These are phyloP conservation scores for Parapsyche elsis DNA, from an alignment of 1,140 invertebrate species.

Conservation along the genomic window DNA sequence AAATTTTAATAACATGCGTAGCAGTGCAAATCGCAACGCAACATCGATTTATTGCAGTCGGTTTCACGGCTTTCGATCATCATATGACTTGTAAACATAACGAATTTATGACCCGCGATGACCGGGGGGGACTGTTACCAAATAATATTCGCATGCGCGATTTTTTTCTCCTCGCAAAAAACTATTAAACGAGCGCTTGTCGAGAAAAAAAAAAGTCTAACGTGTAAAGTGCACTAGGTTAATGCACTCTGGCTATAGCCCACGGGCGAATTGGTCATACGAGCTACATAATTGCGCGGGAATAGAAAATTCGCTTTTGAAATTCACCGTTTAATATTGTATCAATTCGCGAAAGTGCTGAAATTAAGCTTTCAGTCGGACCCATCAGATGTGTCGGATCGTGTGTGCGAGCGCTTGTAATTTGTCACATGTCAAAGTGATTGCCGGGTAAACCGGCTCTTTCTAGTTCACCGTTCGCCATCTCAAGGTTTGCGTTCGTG, in stretches of 20 bases:
- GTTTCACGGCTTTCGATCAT: too few relatives aligned
- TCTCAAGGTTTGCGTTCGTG: not conserved
- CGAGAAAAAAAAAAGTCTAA: not conserved
- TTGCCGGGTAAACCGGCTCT: not conserved
- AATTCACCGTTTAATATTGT: too few relatives aligned
- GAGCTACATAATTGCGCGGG: too few relatives aligned
- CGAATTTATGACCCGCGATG: slow-evolving; percentile 20
- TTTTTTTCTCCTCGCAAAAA: not conserved
- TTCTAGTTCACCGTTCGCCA: slow-evolving; percentile 29
- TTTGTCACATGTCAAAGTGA: too few relatives aligned
- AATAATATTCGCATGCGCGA: slow-evolving; percentile 11
- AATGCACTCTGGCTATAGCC: slow-evolving; percentile 25
- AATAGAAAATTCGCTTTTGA: too few relatives aligned
- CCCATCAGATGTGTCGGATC: too few relatives aligned
- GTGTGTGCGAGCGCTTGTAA: too few relatives aligned
- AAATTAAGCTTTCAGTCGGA: too few relatives aligned
- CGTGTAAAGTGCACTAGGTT: slow-evolving; percentile 34
- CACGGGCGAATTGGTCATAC: not conserved
- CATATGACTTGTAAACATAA: not conserved
- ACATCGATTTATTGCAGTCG: too few relatives aligned
- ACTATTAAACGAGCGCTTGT: not conserved
- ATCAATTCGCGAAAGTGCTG: too few relatives aligned
- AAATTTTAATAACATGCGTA: too few relatives aligned
- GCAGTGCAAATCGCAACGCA: too few relatives aligned
- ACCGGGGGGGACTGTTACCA: not conserved